A percentile compares a stretch with the other conserved stretches of the same genome.
phyloP scores from a whole-genome alignment of 2,888 invertebrate species.

The Limnephilus lunatus region DNA sequence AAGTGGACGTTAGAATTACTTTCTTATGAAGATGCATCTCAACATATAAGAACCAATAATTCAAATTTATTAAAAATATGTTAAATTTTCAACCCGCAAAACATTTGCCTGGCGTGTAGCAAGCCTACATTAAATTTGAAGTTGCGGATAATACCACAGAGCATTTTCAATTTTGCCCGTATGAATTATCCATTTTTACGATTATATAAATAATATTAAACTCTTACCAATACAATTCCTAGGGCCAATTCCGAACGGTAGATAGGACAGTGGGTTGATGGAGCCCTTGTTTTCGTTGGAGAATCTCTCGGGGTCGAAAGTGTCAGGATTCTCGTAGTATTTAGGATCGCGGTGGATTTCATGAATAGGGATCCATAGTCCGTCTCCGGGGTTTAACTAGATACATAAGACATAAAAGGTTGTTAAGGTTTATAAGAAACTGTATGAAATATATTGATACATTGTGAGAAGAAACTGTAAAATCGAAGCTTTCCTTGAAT shows the following conservation, averaged over 20 bases:
- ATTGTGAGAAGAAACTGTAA: too few relatives aligned
- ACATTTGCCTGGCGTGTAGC: too few relatives aligned
- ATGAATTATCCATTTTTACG: not conserved
- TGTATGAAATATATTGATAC: not conserved
- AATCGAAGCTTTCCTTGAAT: not conserved
- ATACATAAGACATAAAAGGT: not conserved
- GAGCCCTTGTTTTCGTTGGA: constrained; percentile 57
- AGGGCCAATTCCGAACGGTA: constrained; percentile 60
- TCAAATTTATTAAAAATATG: not conserved
- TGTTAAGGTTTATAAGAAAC: not conserved
- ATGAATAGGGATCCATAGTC: constrained; percentile 50
- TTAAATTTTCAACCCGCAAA: not conserved
- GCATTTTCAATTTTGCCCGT: not conserved
- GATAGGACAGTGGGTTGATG: constrained; percentile 45
- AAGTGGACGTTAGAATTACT: not conserved
- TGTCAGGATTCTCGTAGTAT: constrained; percentile 68
- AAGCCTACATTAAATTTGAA: not conserved
- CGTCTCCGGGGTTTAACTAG: constrained; percentile 15
- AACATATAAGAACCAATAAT: not conserved
- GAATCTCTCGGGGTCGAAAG: constrained; percentile 61
- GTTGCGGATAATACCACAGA: not conserved
- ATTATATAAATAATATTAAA: not conserved
- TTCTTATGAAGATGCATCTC: not conserved
- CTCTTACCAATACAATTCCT: constrained; percentile 58
- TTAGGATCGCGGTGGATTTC: constrained; percentile 61